Evolutionary conservation across 2,888 invertebrate species (phyloP), one percentile per base, ranked within the genome.

Genomic region (Temnothorax unifasciatus): DNA sequence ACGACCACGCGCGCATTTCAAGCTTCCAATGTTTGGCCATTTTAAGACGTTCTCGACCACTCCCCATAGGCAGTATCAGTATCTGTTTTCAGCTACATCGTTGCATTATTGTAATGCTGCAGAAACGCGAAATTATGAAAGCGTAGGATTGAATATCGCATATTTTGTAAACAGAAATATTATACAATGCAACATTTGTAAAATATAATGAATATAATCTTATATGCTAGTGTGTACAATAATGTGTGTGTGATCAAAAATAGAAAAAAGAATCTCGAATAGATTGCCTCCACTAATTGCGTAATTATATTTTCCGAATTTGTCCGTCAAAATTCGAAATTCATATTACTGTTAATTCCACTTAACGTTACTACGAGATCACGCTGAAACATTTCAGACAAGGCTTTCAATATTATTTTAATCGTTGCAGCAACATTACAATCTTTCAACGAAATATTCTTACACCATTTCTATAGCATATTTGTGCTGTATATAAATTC

Each of bases 21-120:
- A 68, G n/a, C 75, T 66, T 84, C 71, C 74, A 82, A 76, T 77
- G 81, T 84, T 87, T 87, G 9, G 86, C 85, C 8, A 63, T 63
- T 38, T 63, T 41, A 63, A 63, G 21, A 63, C n/a, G 11, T 38
- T 63, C 38, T 63, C n/a, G 11, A 63, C 38, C 15, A 18, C 38
- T 61, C 18, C 34, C 8, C 61, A n/a, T 11, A 57, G 13, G 25
- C 21, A 21, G 9, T 57, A 21, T 57, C n/a, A 3, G 29, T 29
- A 29, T 25, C 13, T 25, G 5, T 25, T 13, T 57, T 57, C 21
- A 21, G 13, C 11, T 13, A 25, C 57, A 57, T 21, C 6, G 11
- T 57, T 54, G 21, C 18, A 54, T 3, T 11, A 3, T 54, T 57
- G 25, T 25, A 57, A 57, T 57, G 21, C 25, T 34, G 38, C n/a